Conservation (phyloP, 2,113 vertebrate species). For the Gnathonemus longibarbis region DNA sequence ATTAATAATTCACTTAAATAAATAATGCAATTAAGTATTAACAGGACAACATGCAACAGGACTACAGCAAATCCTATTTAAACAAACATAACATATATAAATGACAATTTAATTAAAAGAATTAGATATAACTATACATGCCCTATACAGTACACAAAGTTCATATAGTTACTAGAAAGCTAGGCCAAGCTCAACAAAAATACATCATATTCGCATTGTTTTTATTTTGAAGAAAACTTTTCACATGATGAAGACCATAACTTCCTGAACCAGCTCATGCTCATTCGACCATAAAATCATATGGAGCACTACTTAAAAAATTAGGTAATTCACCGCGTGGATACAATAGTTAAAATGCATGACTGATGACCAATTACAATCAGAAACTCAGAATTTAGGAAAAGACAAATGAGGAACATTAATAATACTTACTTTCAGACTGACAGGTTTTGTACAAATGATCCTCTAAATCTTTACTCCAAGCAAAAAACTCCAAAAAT, state of each 20-base stretch:
- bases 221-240: neutral
- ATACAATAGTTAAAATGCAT: neutral
- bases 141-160: neutral
- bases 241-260: neutral
- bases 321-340: neutral
- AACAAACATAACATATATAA: neutral
- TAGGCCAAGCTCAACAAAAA: neutral
- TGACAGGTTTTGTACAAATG: neutral
- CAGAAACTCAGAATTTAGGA: neutral
- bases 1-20: neutral
- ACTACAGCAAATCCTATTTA: neutral
- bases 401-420: conserved; percentile 6
- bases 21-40: neutral
- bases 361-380: neutral
- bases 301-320: neutral
- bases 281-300: neutral
- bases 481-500: neutral
- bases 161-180: neutral
- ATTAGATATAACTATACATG: neutral
- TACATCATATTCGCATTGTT: neutral
- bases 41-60: neutral
- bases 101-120: neutral
- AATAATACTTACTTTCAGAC: neutral
- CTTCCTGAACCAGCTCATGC: neutral
- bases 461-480: neutral